phyloP scores from a whole-genome alignment of 2,113 vertebrate genomes.

The Podarcis muralis region DNA sequence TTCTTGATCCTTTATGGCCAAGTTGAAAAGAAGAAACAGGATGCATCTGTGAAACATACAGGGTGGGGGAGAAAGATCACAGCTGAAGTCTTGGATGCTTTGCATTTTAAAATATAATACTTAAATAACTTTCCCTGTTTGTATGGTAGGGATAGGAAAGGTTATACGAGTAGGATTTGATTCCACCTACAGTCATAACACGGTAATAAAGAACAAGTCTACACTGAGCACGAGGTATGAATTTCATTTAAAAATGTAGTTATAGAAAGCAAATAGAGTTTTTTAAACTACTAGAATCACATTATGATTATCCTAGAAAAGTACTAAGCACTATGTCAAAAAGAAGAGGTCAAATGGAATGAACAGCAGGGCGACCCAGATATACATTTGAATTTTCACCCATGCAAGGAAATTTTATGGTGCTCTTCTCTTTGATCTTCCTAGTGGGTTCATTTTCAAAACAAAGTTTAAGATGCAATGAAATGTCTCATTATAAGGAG shows the following conservation, averaged over 20 bases:
- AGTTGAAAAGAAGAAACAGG: not conserved
- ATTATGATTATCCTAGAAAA: not conserved
- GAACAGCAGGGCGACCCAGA: too few relatives aligned
- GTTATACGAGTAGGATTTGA: rapidly evolving
- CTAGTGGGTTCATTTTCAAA: not conserved
- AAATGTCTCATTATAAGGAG: not conserved
- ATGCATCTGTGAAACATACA: not conserved
- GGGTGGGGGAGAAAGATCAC: rapidly evolving
- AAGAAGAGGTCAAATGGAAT: not conserved
- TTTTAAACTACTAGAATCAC: not conserved
- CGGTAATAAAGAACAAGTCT: not conserved
- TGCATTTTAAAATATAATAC: not conserved
- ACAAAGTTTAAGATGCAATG: not conserved
- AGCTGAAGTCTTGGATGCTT: not conserved
- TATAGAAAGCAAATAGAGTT: not conserved
- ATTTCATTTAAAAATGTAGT: not conserved
- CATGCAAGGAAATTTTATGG: too few relatives aligned
- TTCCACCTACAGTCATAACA: not conserved
- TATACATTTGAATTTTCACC: too few relatives aligned
- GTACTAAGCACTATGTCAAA: not conserved
- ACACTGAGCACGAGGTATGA: not conserved
- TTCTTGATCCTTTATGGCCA: conserved; percentile 9
- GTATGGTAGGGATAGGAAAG: not conserved
- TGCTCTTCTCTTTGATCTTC: not conserved
- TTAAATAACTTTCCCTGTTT: not conserved